phyloP scores from a whole-genome alignment of 1,140 invertebrate genomes.

The Pogonomyrmex barbatus region DNA sequence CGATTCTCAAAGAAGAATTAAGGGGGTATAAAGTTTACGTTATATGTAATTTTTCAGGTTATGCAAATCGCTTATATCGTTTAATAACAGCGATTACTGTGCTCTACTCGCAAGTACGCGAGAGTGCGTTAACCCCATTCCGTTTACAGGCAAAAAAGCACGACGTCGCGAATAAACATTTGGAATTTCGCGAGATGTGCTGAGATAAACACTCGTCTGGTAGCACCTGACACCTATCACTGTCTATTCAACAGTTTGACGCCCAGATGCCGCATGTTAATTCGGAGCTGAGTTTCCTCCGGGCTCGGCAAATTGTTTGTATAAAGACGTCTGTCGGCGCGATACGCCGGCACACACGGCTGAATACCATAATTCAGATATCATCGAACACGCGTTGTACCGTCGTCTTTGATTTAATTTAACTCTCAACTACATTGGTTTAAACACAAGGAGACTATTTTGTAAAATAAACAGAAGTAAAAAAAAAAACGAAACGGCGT shows the following conservation, averaged over 20 bases:
- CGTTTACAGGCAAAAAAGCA: conserved; percentile 59
- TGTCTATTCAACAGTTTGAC: conserved; percentile 61
- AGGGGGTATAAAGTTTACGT: background rate
- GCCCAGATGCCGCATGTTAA: conserved; percentile 58
- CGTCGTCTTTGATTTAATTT: background rate
- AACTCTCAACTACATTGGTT: background rate
- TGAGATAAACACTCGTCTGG: conserved; percentile 50
- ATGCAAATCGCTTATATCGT: background rate
- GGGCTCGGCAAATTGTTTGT: conserved; percentile 42
- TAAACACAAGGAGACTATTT: background rate
- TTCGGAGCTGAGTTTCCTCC: conserved; percentile 51
- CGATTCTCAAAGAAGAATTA: background rate
- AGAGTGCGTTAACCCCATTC: conserved; percentile 54
- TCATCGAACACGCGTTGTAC: background rate
- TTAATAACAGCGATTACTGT: background rate
- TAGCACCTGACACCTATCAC: conserved; percentile 62
- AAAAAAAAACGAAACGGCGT: background rate
- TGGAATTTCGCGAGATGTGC: conserved; percentile 53
- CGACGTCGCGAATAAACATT: conserved; percentile 49
- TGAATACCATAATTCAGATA: conserved; percentile 49
- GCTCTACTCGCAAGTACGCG: background rate
- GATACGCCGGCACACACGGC: background rate
- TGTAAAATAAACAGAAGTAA: background rate
- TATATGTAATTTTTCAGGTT: background rate
- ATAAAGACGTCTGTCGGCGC: conserved; percentile 49